phyloP scores from a whole-genome alignment of 2,113 vertebrate species.

The Gulo gulo region DNA sequence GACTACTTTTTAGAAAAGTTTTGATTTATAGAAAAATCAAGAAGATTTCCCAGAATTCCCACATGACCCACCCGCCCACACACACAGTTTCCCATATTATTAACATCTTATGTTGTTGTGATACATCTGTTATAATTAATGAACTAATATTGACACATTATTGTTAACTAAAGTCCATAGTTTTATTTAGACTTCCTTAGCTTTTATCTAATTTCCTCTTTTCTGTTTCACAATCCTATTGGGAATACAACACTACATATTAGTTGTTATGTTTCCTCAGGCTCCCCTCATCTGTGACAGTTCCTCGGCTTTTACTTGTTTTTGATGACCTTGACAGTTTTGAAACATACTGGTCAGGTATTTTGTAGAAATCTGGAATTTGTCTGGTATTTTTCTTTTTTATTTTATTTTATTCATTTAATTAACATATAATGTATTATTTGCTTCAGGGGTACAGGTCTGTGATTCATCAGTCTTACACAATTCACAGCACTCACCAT shows the following conservation, averaged over 20 bases:
- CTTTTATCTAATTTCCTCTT: neutral
- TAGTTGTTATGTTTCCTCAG: neutral
- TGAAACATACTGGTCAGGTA: neutral
- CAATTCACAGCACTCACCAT: too few relatives aligned
- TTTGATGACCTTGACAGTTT: constrained; percentile 1
- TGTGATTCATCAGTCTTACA: too few relatives aligned
- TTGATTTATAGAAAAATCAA: constrained; percentile 34
- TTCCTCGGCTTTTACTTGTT: neutral
- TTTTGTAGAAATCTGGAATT: neutral
- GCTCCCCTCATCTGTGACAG: neutral
- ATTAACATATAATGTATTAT: too few relatives aligned
- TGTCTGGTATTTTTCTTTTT: neutral
- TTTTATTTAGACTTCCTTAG: neutral
- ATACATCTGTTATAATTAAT: neutral
- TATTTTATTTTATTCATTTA: neutral
- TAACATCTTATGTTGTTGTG: neutral
- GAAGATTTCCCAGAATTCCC: neutral
- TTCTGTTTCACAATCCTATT: neutral
- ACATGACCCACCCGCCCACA: accelerated
- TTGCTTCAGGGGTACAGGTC: too few relatives aligned
- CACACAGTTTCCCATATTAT: neutral
- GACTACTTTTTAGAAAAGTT: neutral
- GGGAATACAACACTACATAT: neutral
- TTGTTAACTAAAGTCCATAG: neutral
- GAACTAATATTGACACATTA: neutral